A percentile compares a stretch with the other conserved stretches of the same genome.
Conservation (phyloP, 1,140 invertebrate species). For the Venustaconcha ellipsiformis region DNA sequence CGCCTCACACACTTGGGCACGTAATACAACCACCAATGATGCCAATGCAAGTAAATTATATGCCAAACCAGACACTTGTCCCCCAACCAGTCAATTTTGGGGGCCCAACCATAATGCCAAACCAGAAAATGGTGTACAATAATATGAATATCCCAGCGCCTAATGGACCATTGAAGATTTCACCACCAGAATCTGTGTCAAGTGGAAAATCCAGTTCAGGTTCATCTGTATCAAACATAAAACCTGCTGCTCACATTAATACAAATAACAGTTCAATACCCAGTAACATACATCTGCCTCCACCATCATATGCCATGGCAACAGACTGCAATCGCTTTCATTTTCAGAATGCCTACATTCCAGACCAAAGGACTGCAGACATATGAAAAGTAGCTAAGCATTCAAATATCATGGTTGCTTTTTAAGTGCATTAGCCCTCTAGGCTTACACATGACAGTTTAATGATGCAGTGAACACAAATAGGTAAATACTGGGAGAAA, state of each 20-base stretch:
- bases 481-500: no score
- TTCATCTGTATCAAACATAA: conserved; percentile 23
- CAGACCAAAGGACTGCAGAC: conserved; percentile 51
- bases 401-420: no score
- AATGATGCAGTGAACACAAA: no score
- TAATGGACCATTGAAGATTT: conserved; percentile 53
- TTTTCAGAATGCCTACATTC: conserved; percentile 59
- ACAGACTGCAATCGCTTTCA: conserved; percentile 49
- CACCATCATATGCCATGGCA: conserved; percentile 17
- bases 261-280: conserved; percentile 22
- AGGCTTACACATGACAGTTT: no score
- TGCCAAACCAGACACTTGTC: conserved; percentile 16
- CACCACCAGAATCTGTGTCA: conserved; percentile 43
- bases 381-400: conserved; percentile 23
- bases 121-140: conserved; percentile 30
- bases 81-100: conserved; percentile 36
- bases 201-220: conserved; percentile 31
- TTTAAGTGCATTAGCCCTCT: no score
- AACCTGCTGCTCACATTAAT: conserved; percentile 19
- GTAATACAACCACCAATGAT: conserved; percentile 14
- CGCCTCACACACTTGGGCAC: conserved; percentile 24
- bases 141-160: conserved; percentile 31
- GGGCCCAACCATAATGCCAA: conserved; percentile 26
- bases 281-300: conserved; percentile 8
- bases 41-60: conserved; percentile 11